Percentiles rank a stretch among this genome's conserved stretches.
Evolutionary conservation across 2,797 vertebrate genomes (phyloP).

Genomic region (Tragopan temminckii): DNA sequence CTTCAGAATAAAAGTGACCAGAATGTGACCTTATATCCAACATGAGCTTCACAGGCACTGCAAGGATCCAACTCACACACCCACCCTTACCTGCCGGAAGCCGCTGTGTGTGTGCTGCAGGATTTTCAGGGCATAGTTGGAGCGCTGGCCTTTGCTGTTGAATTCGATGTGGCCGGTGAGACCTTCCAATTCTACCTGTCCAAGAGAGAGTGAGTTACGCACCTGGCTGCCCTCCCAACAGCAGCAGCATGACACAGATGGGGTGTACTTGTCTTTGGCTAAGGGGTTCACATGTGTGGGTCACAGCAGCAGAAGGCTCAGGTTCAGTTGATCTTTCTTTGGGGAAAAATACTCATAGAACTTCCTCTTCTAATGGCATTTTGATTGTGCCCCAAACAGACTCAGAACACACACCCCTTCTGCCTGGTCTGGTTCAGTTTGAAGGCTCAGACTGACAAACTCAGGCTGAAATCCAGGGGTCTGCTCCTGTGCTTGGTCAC

Average conservation of each 20-base stretch:
- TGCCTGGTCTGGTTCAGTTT: not conserved
- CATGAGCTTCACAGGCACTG: accelerated
- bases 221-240: not conserved
- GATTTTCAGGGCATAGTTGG: conserved; percentile 95
- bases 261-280: not conserved
- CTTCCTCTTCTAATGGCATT: not conserved
- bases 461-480: not conserved
- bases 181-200: conserved; percentile 99
- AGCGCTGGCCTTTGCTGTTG: conserved; percentile 98
- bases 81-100: conserved; percentile 90
- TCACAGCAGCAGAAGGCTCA: not conserved
- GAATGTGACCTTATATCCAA: accelerated
- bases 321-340: not conserved
- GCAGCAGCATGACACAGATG: accelerated
- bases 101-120: conserved; percentile 92
- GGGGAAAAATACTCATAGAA: accelerated
- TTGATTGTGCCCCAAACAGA: not conserved
- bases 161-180: conserved; percentile 99
- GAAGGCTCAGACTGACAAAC: not conserved
- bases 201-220: conserved; percentile 88
- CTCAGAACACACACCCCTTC: not conserved
- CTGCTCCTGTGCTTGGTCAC: accelerated
- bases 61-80: accelerated
- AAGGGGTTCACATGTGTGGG: not conserved
- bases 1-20: accelerated